These are phyloP conservation scores for Oscheius sp. DNA, from an alignment of 2,888 invertebrate species.

Conservation along the genomic window DNA sequence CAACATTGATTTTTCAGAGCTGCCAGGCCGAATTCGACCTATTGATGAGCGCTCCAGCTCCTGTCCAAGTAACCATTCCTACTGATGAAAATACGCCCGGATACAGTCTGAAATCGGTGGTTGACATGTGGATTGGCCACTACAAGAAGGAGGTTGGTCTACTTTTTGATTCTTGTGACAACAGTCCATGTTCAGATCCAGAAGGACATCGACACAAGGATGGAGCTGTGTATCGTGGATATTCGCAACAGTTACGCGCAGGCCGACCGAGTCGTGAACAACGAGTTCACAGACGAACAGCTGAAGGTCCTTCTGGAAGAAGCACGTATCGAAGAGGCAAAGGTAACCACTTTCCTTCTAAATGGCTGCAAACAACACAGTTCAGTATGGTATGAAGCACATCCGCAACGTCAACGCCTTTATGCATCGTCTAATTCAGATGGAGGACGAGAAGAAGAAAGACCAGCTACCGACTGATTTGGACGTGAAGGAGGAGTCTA, in stretches of 20 bases:
- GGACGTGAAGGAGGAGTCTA: too few relatives aligned
- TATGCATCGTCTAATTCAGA: constrained; percentile 7
- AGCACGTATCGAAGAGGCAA: constrained; percentile 29
- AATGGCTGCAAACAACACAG: too few relatives aligned
- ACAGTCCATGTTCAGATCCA: constrained; percentile 13
- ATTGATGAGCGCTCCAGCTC: constrained; percentile 41
- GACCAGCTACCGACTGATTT: too few relatives aligned
- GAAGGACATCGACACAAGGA: constrained; percentile 23
- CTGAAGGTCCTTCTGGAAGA: constrained; percentile 34
- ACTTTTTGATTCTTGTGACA: background rate
- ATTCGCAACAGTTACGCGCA: constrained; percentile 28
- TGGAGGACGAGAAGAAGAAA: constrained; percentile 8
- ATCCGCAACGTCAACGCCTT: constrained; percentile 5
- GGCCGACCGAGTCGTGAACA: constrained; percentile 28
- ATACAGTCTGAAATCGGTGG: constrained; percentile 44
- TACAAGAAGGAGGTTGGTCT: constrained; percentile 33
- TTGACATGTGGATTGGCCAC: constrained; percentile 47
- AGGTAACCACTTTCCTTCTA: constrained; percentile 15
- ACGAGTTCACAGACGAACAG: constrained; percentile 26
- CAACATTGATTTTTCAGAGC: constrained; percentile 27
- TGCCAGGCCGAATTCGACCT: constrained; percentile 48
- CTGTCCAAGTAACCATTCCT: constrained; percentile 35
- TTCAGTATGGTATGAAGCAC: background rate
- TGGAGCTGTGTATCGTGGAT: constrained; percentile 33
- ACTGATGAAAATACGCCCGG: constrained; percentile 20